Conservation (phyloP, 2,888 invertebrate species). For the Kryphioiulus occultus region DNA sequence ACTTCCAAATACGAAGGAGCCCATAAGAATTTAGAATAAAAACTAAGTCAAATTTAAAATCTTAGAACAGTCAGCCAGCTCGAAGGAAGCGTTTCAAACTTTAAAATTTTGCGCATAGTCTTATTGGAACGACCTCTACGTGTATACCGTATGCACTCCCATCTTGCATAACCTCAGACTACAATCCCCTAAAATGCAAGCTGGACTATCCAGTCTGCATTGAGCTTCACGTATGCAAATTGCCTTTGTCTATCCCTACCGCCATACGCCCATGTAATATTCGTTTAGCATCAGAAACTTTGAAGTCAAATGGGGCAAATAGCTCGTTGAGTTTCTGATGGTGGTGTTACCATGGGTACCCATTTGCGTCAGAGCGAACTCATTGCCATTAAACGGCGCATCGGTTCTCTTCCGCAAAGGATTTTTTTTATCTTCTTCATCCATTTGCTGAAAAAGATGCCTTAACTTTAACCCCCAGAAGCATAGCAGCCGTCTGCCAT, state of each 20-base stretch:
- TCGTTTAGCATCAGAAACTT: slow-evolving; percentile 5
- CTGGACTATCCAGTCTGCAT: neutral
- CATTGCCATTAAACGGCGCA: slow-evolving; percentile 1
- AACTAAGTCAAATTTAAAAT: too few species aligned
- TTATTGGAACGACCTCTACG: too few species aligned
- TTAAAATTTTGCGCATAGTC: too few species aligned
- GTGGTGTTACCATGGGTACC: slow-evolving; percentile 38
- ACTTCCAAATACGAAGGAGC: too few species aligned
- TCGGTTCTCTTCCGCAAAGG: slow-evolving; percentile 33
- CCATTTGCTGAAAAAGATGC: slow-evolving; percentile 1
- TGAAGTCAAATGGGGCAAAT: slow-evolving; percentile 29
- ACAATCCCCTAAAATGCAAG: neutral
- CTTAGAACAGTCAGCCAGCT: too few species aligned
- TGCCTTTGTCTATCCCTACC: neutral
- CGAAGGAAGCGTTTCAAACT: too few species aligned
- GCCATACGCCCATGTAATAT: neutral
- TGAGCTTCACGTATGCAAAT: neutral
- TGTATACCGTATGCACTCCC: too few species aligned
- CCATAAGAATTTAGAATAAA: too few species aligned
- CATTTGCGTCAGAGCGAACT: slow-evolving; percentile 20
- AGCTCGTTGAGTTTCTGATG: slow-evolving; percentile 34
- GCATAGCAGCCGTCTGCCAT: neutral
- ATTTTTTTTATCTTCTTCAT: slow-evolving; percentile 7
- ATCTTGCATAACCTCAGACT: too few species aligned
- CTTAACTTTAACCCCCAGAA: slow-evolving; percentile 14